Base-by-base conservation (phyloP, 2,888 invertebrate genomes). In the Sturmia bella region DNA sequence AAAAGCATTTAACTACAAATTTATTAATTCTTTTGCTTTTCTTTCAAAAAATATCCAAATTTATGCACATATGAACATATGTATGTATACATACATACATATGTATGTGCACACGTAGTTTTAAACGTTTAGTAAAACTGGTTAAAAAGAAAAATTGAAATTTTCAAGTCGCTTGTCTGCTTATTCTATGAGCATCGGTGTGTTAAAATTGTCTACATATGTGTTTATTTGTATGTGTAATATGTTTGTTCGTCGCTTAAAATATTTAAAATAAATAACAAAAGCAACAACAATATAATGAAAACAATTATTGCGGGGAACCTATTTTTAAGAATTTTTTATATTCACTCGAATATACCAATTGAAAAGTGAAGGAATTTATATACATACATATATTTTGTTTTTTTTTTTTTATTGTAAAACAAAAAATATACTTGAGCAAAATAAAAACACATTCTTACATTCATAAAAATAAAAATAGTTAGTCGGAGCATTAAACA, bases 291-390 rank as follows among this genome's bases (percentile, higher is more conserved):
- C 48, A 59, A 66, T 66, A 64, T 56, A 21, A 54, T 21, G 15
- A 37, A 2, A 45, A 24, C 12, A 54, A 43, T 45, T 37, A 61
- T 69, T 68, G 48, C 64, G 70, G 48, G 45, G 27, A 54, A 72
- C 70, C 70, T 80, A 80, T 83, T 80, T 83, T 72, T 78, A 76
- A 83, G 21, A 72, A 32, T 50, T 59, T n/a, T 17, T 39, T 41
- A 21, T 39, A 37, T 37, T 17, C 7, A 37, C n/a, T 45, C 1
- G 37, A 52, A 19, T 24, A 17, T 24, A 32, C 50, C 48, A 56
- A 52, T 21, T 17, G 37, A 43, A 66, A 64, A 54, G 41, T 45
- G 11, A 73, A 79, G 61, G 73, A 77, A 82, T 78, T 82, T 63
- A 43, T 69, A 69, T 68, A 74, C n/a, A n/a, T n/a, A n/a, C n/a